Conservation (phyloP, 2,797 vertebrate species). For the Takifugu ocellatus region DNA sequence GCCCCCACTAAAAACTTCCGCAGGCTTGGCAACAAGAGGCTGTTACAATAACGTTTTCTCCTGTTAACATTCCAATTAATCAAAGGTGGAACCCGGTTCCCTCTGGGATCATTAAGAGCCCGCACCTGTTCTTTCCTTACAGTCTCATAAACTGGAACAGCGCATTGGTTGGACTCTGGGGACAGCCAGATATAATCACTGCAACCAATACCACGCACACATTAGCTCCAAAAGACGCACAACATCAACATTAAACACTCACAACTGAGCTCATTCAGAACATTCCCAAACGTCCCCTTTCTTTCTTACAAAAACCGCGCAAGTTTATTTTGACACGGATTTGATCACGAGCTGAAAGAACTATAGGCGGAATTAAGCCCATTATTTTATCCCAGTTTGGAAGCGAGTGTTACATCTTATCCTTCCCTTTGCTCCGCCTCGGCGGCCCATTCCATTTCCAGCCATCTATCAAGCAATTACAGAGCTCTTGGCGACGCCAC, state of each 20-base stretch:
- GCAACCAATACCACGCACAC: constrained; percentile 16
- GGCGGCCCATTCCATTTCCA: constrained; percentile 42
- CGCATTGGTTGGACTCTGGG: constrained; percentile 26
- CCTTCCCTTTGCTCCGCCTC: constrained; percentile 34
- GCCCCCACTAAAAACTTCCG: constrained; percentile 58
- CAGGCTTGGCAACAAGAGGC: constrained; percentile 57
- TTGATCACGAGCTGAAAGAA: constrained; percentile 1
- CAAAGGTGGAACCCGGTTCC: constrained; percentile 60
- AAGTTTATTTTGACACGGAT: constrained; percentile 4
- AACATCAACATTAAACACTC: constrained; percentile 21
- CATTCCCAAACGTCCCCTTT: constrained; percentile 8
- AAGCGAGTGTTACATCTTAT: no score
- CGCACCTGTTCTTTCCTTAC: constrained; percentile 59
- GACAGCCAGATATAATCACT: constrained; percentile 36
- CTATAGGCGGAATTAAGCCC: constrained; percentile 7
- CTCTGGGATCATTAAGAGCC: constrained; percentile 56
- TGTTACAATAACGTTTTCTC: constrained; percentile 57
- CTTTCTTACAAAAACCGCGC: constrained; percentile 20
- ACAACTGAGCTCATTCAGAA: constrained; percentile 30
- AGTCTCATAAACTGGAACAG: constrained; percentile 33
- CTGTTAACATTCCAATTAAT: constrained; percentile 71
- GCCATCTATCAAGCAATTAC: constrained; percentile 69
- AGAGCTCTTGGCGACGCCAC: constrained; percentile 70
- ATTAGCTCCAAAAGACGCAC: constrained; percentile 35
- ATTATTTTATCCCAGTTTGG: constrained; percentile 5